A percentile compares a stretch with the other conserved stretches of the same genome.
Conservation (phyloP, 2,888 invertebrate genomes). For the Erynnis tages region DNA sequence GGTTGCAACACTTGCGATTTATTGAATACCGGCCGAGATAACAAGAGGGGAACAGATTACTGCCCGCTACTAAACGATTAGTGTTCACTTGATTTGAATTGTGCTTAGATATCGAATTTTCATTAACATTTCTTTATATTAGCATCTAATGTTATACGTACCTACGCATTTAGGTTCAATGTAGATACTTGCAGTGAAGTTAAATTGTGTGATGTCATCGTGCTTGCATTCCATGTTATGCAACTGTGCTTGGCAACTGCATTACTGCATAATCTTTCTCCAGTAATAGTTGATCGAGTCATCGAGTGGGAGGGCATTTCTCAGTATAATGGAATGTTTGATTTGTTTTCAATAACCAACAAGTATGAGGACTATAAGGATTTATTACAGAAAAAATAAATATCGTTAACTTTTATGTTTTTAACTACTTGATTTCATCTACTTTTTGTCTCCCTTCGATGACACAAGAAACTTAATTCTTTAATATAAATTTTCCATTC, state of each 20-base stretch:
- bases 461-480: too few relatives aligned
- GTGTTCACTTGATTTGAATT: background rate
- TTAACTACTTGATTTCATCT: too few relatives aligned
- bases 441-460: too few relatives aligned
- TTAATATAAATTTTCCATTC: too few relatives aligned
- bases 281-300: background rate
- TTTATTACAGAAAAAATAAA: too few relatives aligned
- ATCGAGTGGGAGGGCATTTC: background rate
- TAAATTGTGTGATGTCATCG: constrained; percentile 13
- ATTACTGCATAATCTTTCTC: background rate
- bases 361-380: too few relatives aligned
- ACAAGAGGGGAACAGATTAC: constrained; percentile 19
- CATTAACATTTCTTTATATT: too few relatives aligned
- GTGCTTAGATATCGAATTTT: too few relatives aligned
- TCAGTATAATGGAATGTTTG: background rate
- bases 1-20: constrained; percentile 25
- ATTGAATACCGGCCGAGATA: constrained; percentile 14
- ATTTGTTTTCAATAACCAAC: constrained; percentile 9
- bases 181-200: constrained; percentile 5
- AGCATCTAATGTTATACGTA: too few relatives aligned
- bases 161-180: background rate
- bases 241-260: background rate
- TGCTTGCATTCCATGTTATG: background rate
- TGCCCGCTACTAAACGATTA: background rate
- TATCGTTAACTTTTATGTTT: too few relatives aligned